Percentiles rank a stretch among this genome's conserved stretches.
Conservation (phyloP, 2,888 invertebrate species). For the Epinotia demarniana region DNA sequence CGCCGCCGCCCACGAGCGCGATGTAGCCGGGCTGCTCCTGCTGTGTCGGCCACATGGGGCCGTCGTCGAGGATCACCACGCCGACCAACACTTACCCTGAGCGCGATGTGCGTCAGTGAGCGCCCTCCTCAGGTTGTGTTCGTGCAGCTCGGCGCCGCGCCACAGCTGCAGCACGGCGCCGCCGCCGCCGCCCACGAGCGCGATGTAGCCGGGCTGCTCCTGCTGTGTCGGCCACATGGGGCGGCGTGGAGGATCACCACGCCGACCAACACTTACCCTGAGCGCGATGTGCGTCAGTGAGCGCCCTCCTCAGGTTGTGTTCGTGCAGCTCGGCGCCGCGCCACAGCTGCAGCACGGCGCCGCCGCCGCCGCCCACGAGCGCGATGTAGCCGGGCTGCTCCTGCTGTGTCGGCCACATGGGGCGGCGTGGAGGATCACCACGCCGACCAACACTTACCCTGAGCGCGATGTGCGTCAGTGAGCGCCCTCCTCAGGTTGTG, state of each 20-base stretch:
- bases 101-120: conserved; percentile 69
- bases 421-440: no score
- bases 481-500: no score
- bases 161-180: conserved; percentile 5
- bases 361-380: conserved; percentile 34
- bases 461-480: no score
- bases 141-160: conserved; percentile 57
- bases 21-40: conserved; percentile 80
- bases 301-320: conserved; percentile 60
- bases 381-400: conserved; percentile 73
- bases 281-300: conserved; percentile 65
- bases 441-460: no score
- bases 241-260: no score
- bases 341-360: conserved; percentile 23
- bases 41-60: conserved; percentile 81
- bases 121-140: conserved; percentile 55
- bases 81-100: no score
- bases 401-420: no score
- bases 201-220: conserved; percentile 73
- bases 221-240: no score
- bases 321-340: conserved; percentile 56
- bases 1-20: conserved; percentile 84
- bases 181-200: conserved; percentile 38
- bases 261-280: no score
- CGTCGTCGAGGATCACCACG: conserved; percentile 85